A percentile compares a stretch with the other conserved stretches of the same genome.
Conservation (phyloP, 2,888 invertebrate genomes). For the Ctenicera cuprea region DNA sequence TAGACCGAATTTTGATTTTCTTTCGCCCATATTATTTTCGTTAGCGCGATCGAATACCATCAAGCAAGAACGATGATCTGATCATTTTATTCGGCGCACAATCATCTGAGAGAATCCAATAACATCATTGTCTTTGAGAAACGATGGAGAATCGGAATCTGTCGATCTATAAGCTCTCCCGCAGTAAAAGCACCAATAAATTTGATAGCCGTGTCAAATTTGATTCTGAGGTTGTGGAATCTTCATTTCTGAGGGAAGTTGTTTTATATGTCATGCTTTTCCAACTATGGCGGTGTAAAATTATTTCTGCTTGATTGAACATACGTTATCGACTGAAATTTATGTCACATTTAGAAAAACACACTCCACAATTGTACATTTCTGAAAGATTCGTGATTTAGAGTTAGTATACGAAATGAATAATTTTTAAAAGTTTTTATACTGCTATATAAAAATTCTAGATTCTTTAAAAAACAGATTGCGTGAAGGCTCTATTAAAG, state of each 20-base stretch:
- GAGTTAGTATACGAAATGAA: too few species aligned
- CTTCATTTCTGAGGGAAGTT: constrained; percentile 40
- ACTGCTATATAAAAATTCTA: too few species aligned
- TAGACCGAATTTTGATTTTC: constrained; percentile 36
- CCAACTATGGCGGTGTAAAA: constrained; percentile 18
- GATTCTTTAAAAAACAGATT: too few species aligned
- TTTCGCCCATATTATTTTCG: constrained; percentile 36
- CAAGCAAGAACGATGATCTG: constrained; percentile 32
- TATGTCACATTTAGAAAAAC: background rate
- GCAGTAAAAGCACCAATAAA: constrained; percentile 50
- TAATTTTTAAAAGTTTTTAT: too few species aligned
- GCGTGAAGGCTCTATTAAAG: too few species aligned
- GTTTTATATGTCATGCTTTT: constrained; percentile 39
- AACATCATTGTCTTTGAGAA: constrained; percentile 47
- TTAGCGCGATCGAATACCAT: constrained; percentile 36
- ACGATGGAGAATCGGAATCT: constrained; percentile 43
- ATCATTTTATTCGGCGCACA: constrained; percentile 43
- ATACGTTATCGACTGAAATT: constrained; percentile 6
- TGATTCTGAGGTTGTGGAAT: constrained; percentile 44
- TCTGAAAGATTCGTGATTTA: background rate
- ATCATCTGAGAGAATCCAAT: constrained; percentile 45
- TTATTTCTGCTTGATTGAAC: constrained; percentile 22
- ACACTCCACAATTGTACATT: background rate
- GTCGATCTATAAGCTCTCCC: constrained; percentile 46
- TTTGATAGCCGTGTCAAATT: constrained; percentile 52